Conservation (phyloP, 2,113 vertebrate genomes). For the Phylloscopus trochilus region DNA sequence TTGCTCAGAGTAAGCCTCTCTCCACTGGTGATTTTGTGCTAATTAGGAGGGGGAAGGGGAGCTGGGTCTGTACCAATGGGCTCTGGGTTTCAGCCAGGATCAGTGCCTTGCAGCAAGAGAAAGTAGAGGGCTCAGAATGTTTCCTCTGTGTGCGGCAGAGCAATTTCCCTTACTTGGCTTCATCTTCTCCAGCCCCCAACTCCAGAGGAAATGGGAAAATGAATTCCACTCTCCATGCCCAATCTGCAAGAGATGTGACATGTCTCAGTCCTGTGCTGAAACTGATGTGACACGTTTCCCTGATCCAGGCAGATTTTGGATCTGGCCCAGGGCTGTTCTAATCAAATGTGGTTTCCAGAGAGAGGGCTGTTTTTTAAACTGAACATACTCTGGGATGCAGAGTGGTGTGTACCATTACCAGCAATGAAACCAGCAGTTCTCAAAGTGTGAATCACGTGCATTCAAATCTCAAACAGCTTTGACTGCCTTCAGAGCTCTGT, state of each 20-base stretch:
- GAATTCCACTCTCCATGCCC: slow-evolving; percentile 12
- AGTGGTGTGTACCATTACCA: neutral
- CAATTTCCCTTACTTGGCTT: slow-evolving; percentile 16
- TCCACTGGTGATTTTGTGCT: neutral
- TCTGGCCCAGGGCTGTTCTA: slow-evolving; percentile 24
- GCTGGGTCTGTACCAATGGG: neutral
- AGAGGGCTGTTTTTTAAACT: slow-evolving; percentile 4
- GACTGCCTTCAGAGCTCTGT: neutral
- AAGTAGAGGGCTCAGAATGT: neutral
- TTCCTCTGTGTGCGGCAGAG: neutral
- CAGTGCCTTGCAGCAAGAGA: neutral
- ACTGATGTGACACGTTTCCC: slow-evolving; percentile 32
- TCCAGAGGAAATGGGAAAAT: slow-evolving; percentile 35
- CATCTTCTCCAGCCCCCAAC: neutral
- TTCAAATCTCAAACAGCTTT: slow-evolving; percentile 13
- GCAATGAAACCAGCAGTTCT: neutral
- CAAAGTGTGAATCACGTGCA: slow-evolving; percentile 6
- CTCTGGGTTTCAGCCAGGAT: slow-evolving; percentile 18
- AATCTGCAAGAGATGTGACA: slow-evolving; percentile 30
- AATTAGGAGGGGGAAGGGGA: neutral
- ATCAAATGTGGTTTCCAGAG: slow-evolving; percentile 51
- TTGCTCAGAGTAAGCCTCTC: neutral
- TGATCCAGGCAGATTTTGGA: slow-evolving; percentile 21
- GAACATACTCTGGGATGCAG: neutral
- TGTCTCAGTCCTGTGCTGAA: slow-evolving; percentile 10